Evolutionary conservation across 2,113 vertebrate species (phyloP).

Genomic region (Burhinus oedicnemus): DNA sequence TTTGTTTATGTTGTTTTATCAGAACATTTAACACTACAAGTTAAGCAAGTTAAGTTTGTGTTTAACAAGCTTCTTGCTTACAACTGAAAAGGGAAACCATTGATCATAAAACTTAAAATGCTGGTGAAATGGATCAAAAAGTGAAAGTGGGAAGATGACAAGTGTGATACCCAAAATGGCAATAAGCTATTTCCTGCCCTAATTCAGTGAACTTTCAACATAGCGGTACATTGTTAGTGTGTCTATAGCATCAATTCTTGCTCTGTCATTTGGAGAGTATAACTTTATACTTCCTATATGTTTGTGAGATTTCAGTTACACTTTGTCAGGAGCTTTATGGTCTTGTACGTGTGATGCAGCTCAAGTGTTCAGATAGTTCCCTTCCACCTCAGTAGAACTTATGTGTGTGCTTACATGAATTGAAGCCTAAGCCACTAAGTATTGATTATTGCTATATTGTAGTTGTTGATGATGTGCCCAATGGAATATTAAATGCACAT

Average conservation of each 20-base stretch:
- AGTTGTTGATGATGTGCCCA: background rate
- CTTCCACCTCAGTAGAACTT: background rate
- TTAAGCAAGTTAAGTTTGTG: background rate
- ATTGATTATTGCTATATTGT: background rate
- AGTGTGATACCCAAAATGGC: background rate
- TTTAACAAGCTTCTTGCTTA: background rate
- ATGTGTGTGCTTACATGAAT: background rate
- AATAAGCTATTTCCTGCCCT: background rate
- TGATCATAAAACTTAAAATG: background rate
- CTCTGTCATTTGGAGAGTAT: background rate
- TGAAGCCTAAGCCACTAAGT: background rate
- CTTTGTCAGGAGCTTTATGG: background rate
- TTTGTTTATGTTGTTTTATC: background rate
- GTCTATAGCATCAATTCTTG: background rate
- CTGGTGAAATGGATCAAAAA: background rate
- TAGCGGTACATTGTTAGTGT: fast-evolving
- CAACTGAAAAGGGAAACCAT: background rate
- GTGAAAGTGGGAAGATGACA: background rate
- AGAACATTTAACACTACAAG: background rate
- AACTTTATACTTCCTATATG: fast-evolving
- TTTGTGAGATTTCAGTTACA: fast-evolving
- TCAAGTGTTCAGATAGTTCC: background rate
- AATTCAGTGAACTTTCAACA: background rate
- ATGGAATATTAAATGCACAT: background rate
- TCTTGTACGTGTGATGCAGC: background rate